phyloP scores from a whole-genome alignment of 2,888 invertebrate genomes.

The Papilio gigon region DNA sequence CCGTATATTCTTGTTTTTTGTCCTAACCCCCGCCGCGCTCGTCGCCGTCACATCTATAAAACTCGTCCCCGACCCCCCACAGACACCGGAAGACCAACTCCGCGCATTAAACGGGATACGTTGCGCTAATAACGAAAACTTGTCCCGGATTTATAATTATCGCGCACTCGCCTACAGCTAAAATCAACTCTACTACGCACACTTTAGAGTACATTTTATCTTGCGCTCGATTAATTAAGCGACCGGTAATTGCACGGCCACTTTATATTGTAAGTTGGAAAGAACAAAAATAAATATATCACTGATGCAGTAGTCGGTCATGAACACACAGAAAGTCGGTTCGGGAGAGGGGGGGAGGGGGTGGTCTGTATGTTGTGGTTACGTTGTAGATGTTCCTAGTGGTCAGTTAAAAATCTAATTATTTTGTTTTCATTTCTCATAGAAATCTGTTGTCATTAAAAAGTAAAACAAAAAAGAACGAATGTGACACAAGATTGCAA shows the following conservation, averaged over 20 bases:
- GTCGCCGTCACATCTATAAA: conserved; percentile 3
- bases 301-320: too few relatives aligned
- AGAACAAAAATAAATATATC: neutral
- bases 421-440: too few relatives aligned
- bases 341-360: too few relatives aligned
- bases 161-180: neutral
- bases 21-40: neutral
- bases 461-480: neutral
- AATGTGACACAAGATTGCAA: too few relatives aligned
- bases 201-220: conserved; percentile 4
- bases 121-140: conserved; percentile 28
- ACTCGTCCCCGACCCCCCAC: conserved; percentile 5
- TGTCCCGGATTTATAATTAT: conserved; percentile 35
- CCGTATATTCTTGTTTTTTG: conserved; percentile 4
- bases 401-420: too few relatives aligned
- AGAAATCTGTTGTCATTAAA: too few relatives aligned
- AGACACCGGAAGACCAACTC: conserved; percentile 13
- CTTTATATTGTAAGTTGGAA: conserved; percentile 20
- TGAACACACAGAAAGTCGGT: too few relatives aligned
- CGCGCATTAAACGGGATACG: conserved; percentile 26
- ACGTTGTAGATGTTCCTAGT: too few relatives aligned
- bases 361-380: too few relatives aligned
- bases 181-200: conserved; percentile 7
- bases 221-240: conserved; percentile 16
- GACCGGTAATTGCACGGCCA: conserved; percentile 10